Base-by-base conservation (phyloP, 2,888 invertebrate species). In the Sphecodes monilicornis region DNA sequence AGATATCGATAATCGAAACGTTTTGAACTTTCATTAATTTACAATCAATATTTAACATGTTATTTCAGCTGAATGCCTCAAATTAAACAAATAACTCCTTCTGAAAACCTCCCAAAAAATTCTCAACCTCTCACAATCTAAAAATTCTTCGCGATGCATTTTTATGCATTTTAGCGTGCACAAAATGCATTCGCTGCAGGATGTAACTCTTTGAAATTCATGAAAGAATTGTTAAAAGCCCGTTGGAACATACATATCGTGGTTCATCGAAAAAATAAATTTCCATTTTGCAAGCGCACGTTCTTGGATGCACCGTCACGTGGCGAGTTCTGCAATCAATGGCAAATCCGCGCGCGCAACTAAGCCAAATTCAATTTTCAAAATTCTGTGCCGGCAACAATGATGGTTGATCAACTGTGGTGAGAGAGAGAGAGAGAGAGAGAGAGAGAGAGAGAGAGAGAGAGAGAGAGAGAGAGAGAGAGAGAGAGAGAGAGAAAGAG, bases 381-480 rank as follows among this genome's bases (percentile, higher is more conserved):
- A 57, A 39, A 70, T 71, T 54, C 54, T 72, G 4, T 16, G 8
- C 10, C 16, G 22, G 6, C 13, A 66, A 22, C 32, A 73, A 80
- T 60, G 50, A 50, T 22, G 64, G 32, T 22, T 60, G 68, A 76
- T 80, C 76, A 83, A 60, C 60, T n/a, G 57, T 0, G 26, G 0
- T 36, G 50, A 13, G 22, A 26, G 4, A 8, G n/a, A n/a, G n/a
- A n/a, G n/a, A n/a, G n/a, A n/a, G n/a, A n/a, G n/a, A n/a, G n/a
- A n/a, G n/a, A n/a, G n/a, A n/a, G n/a, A n/a, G n/a, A n/a, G n/a
- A n/a, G n/a, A n/a, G n/a, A n/a, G n/a, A n/a, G n/a, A n/a, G n/a
- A n/a, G n/a, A n/a, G n/a, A n/a, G n/a, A n/a, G n/a, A n/a, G n/a
- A n/a, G n/a, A n/a, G n/a, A n/a, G n/a, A n/a, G n/a, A n/a, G n/a